A percentile compares a stretch with the other conserved stretches of the same genome.
These are phyloP conservation scores for Heliconius himera DNA, from an alignment of 1,140 invertebrate species.

Conservation along the genomic window DNA sequence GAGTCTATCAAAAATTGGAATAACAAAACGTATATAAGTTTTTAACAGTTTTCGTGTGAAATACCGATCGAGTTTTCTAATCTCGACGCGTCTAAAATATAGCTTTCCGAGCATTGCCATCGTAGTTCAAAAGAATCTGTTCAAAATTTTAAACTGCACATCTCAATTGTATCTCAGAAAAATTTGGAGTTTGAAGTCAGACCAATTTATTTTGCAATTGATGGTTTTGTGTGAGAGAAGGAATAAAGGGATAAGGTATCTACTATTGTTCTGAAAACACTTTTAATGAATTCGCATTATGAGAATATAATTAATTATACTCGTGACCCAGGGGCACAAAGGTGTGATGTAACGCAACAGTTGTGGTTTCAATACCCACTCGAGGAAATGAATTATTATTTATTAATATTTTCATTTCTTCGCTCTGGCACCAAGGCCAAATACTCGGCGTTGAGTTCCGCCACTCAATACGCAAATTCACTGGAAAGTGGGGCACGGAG, in stretches of 20 bases:
- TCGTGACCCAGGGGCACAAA: too few species aligned
- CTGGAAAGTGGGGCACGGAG: too few species aligned
- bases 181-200: constrained; percentile 21
- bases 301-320: background rate
- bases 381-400: too few species aligned
- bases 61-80: constrained; percentile 3
- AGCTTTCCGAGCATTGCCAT: background rate
- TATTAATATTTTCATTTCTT: too few species aligned
- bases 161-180: constrained; percentile 36
- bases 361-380: too few species aligned
- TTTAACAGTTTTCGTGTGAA: background rate
- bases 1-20: background rate
- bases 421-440: too few species aligned
- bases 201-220: constrained; percentile 34
- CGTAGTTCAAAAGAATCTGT: background rate
- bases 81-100: background rate
- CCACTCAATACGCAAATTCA: too few species aligned
- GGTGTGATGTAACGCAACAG: too few species aligned
- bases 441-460: too few species aligned
- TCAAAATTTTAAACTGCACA: constrained; percentile 21
- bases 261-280: background rate
- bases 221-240: background rate
- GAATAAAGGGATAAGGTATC: background rate
- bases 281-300: background rate
- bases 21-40: constrained; percentile 11